A percentile compares a stretch with the other conserved stretches of the same genome.
Evolutionary conservation across 2,888 invertebrate species (phyloP).

Genomic region (Itoplectis maculator): DNA sequence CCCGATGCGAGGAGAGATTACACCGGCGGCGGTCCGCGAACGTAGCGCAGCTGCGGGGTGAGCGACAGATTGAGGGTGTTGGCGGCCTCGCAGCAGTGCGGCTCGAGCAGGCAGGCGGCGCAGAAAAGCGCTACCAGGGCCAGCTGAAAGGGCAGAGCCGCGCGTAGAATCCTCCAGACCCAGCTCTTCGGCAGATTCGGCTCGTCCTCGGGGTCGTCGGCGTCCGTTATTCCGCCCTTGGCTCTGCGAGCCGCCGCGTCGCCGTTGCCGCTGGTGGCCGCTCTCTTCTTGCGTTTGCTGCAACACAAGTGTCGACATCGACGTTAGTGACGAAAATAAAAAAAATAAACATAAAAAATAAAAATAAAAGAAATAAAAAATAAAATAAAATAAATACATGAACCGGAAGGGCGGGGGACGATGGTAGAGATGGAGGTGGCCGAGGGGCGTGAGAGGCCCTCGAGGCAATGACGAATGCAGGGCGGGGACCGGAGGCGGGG

Average conservation of each 20-base stretch:
- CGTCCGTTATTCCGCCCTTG: conserved; percentile 85
- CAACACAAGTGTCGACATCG: conserved; percentile 57
- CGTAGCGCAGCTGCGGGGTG: conserved; percentile 92
- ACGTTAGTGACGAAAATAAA: conserved; percentile 9
- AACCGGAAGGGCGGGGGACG: conserved; percentile 30
- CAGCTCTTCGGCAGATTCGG: conserved; percentile 87
- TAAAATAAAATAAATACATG: conserved; percentile 31
- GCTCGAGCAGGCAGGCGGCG: conserved; percentile 90
- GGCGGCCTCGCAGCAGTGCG: conserved; percentile 91
- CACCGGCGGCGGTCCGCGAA: conserved; percentile 93
- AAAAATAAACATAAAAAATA: background rate
- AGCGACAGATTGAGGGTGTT: conserved; percentile 91
- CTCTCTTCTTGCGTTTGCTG: conserved; percentile 78
- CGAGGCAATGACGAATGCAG: conserved; percentile 46
- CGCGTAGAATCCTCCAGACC: conserved; percentile 90
- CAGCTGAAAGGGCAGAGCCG: conserved; percentile 92
- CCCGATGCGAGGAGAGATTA: conserved; percentile 83
- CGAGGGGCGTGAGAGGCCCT: conserved; percentile 46
- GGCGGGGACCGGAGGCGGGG: conserved; percentile 15
- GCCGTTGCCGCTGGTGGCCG: conserved; percentile 37
- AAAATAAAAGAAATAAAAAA: too few relatives aligned
- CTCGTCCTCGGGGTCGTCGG: conserved; percentile 85
- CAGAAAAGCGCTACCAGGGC: conserved; percentile 90
- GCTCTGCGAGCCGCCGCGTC: conserved; percentile 56
- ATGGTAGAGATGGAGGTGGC: conserved; percentile 15